Conservation (phyloP, 2,113 vertebrate genomes). For the Aegypius monachus region DNA sequence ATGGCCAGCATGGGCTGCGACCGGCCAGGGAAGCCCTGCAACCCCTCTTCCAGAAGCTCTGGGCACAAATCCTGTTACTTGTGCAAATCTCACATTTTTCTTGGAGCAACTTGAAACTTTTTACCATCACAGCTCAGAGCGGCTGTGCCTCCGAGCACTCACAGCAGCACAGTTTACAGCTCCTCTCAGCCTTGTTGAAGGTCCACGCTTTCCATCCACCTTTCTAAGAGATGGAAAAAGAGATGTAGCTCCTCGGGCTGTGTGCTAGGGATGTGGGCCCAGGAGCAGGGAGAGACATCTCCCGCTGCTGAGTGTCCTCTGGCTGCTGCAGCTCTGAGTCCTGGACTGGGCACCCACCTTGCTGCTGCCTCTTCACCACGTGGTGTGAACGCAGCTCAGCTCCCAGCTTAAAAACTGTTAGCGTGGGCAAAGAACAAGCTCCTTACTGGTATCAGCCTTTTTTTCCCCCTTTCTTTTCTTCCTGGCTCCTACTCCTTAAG, state of each 20-base stretch:
- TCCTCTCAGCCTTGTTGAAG: neutral
- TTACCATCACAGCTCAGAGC: neutral
- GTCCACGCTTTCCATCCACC: rapidly evolving
- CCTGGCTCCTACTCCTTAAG: neutral
- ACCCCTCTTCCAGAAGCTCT: neutral
- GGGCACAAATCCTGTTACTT: neutral
- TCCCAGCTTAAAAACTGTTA: neutral
- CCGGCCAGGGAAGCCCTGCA: neutral
- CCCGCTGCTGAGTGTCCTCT: neutral
- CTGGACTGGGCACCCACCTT: neutral
- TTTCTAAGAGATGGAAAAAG: neutral
- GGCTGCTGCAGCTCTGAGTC: neutral
- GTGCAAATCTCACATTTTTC: neutral
- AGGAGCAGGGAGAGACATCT: neutral
- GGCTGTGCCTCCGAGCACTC: neutral
- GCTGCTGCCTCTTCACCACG: neutral
- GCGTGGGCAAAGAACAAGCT: neutral
- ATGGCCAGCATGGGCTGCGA: rapidly evolving
- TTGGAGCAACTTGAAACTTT: neutral
- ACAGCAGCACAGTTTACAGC: neutral
- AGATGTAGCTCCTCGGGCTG: neutral
- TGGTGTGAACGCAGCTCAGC: neutral
- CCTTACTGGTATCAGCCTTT: neutral
- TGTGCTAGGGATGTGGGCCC: neutral
- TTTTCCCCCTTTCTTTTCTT: neutral